Evolutionary conservation across 2,888 invertebrate species (phyloP).

Genomic region (Epinotia ramella): DNA sequence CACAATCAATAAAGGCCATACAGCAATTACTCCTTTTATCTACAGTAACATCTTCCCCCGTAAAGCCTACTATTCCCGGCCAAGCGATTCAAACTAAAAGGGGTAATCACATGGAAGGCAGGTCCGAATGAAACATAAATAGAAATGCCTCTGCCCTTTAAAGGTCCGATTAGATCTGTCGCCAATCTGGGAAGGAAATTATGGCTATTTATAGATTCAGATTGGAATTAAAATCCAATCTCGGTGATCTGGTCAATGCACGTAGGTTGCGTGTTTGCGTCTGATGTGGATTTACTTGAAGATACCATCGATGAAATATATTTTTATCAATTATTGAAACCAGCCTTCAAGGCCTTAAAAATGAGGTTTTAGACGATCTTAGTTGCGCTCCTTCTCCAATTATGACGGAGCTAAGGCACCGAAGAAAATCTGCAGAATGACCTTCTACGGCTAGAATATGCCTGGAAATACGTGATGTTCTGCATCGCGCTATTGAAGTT

Average conservation of each 20-base stretch:
- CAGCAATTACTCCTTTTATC: background rate
- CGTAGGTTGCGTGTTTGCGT: background rate
- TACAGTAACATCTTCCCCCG: background rate
- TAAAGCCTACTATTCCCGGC: background rate
- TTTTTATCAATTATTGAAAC: too few relatives aligned
- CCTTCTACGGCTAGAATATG: too few relatives aligned
- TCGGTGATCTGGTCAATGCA: background rate
- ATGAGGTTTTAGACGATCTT: too few relatives aligned
- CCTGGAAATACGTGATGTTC: too few relatives aligned
- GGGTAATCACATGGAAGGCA: constrained; percentile 5
- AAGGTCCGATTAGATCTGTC: constrained; percentile 3
- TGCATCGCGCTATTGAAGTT: too few relatives aligned
- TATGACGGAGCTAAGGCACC: too few relatives aligned
- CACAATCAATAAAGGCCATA: background rate
- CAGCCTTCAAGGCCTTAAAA: too few relatives aligned
- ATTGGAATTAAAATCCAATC: background rate
- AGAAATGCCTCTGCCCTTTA: constrained; percentile 8
- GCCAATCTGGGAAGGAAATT: constrained; percentile 13
- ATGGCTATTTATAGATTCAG: constrained; percentile 13
- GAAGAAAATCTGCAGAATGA: too few relatives aligned
- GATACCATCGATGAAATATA: too few relatives aligned
- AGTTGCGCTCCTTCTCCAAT: too few relatives aligned
- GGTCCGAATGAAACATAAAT: constrained; percentile 7
- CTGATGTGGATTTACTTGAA: background rate
- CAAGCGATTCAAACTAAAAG: background rate